Evolutionary conservation across 2,113 vertebrate genomes (phyloP).

Genomic region (Dendropsophus ebraccatus): DNA sequence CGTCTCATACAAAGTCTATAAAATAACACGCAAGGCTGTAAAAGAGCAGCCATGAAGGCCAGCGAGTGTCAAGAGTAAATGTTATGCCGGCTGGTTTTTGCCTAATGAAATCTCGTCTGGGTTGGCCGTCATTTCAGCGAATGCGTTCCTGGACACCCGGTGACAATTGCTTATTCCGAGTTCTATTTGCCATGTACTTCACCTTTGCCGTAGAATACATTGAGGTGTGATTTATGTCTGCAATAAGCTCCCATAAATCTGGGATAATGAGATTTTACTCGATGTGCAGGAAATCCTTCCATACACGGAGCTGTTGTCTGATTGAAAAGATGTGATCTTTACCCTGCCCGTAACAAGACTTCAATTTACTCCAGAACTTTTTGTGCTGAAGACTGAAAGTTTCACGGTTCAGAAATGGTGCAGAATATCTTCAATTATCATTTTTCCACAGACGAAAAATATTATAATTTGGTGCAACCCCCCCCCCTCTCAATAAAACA

Average conservation of each 20-base stretch:
- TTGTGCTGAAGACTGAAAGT: neutral
- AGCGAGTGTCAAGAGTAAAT: slow-evolving; percentile 1
- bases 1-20: neutral
- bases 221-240: slow-evolving; percentile 37
- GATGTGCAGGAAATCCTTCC: slow-evolving; percentile 30
- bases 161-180: neutral
- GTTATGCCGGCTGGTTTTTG: slow-evolving; percentile 12
- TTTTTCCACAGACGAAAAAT: neutral
- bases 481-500: no score
- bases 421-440: neutral
- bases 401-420: neutral
- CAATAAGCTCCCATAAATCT: slow-evolving; percentile 34
- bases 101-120: slow-evolving; percentile 31
- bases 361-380: slow-evolving; percentile 36
- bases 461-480: neutral
- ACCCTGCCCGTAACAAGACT: slow-evolving; percentile 4
- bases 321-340: slow-evolving; percentile 51
- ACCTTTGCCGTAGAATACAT: slow-evolving; percentile 14
- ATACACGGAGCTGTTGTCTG: neutral
- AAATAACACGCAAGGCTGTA: neutral
- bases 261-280: slow-evolving; percentile 52
- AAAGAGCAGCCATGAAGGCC: neutral
- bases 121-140: neutral
- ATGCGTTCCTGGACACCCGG: neutral
- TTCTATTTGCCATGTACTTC: slow-evolving; percentile 22